These are phyloP conservation scores for Scelioninae gen. 1 DNA, from an alignment of 2,888 invertebrate species.

Conservation along the genomic window DNA sequence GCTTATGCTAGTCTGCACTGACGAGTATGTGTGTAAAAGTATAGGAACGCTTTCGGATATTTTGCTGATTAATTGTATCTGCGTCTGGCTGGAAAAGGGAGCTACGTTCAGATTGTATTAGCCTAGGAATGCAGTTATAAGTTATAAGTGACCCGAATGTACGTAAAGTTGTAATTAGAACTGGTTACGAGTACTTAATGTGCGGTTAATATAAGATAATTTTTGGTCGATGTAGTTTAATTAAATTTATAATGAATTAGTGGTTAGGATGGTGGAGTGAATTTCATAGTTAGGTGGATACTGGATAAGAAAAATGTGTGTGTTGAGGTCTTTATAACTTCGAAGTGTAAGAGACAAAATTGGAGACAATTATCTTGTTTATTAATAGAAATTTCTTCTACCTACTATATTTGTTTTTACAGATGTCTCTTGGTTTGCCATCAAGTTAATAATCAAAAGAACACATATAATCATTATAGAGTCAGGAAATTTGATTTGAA, in stretches of 20 bases:
- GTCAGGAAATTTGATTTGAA: no score
- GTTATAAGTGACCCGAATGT: slow-evolving; percentile 15
- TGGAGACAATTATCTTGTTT: slow-evolving; percentile 26
- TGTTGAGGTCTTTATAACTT: slow-evolving; percentile 17
- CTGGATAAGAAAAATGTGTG: slow-evolving; percentile 13
- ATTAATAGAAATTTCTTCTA: no score
- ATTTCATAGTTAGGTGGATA: slow-evolving; percentile 15
- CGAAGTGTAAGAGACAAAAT: neutral
- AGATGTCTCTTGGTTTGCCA: no score
- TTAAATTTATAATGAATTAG: slow-evolving; percentile 43
- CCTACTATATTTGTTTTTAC: neutral
- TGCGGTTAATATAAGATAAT: slow-evolving; percentile 44
- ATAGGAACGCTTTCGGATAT: slow-evolving; percentile 1
- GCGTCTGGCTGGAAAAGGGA: neutral
- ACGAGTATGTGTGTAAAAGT: neutral
- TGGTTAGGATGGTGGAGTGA: slow-evolving; percentile 21
- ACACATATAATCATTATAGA: no score
- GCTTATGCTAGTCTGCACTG: slow-evolving; percentile 10
- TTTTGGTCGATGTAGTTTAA: slow-evolving; percentile 40
- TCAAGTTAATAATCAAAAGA: no score
- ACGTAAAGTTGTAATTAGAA: slow-evolving; percentile 37
- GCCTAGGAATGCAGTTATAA: slow-evolving; percentile 10
- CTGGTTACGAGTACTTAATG: slow-evolving; percentile 25
- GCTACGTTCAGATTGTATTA: neutral
- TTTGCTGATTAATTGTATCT: slow-evolving; percentile 2